Evolutionary conservation across 2,113 vertebrate species (phyloP).

Genomic region (Pedionomus torquatus): DNA sequence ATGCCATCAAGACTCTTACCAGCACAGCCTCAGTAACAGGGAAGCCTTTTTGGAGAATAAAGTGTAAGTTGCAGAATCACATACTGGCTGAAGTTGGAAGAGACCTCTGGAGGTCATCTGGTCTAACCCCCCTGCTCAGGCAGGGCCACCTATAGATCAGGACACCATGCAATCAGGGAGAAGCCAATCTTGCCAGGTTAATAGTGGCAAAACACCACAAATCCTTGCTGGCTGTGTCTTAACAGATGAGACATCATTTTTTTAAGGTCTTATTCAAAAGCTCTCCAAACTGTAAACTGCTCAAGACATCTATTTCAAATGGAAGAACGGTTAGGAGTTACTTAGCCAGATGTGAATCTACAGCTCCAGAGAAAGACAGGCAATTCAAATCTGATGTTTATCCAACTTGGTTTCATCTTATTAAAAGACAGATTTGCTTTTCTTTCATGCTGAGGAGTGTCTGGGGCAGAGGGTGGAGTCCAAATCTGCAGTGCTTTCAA

Average conservation of each 20-base stretch:
- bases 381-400: constrained; percentile 21
- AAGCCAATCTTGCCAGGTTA: not conserved
- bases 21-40: not conserved
- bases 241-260: not conserved
- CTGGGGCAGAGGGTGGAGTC: constrained; percentile 21
- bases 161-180: not conserved
- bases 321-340: not conserved
- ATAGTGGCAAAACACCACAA: not conserved
- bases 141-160: not conserved
- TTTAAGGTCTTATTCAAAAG: not conserved
- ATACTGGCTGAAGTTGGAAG: not conserved
- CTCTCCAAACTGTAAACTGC: not conserved
- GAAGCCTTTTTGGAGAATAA: not conserved
- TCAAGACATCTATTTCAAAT: not conserved
- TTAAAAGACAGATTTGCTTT: constrained; percentile 7
- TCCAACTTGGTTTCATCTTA: not conserved
- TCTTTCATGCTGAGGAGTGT: constrained; percentile 47
- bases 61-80: not conserved
- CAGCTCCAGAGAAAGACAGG: not conserved
- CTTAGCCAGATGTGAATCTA: not conserved
- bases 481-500: not conserved
- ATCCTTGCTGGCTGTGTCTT: not conserved
- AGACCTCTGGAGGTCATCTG: not conserved
- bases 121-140: not conserved
- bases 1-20: not conserved